A percentile compares a stretch with the other conserved stretches of the same genome.
phyloP scores from a whole-genome alignment of 2,888 invertebrate species.

The Nymphalis urticae region DNA sequence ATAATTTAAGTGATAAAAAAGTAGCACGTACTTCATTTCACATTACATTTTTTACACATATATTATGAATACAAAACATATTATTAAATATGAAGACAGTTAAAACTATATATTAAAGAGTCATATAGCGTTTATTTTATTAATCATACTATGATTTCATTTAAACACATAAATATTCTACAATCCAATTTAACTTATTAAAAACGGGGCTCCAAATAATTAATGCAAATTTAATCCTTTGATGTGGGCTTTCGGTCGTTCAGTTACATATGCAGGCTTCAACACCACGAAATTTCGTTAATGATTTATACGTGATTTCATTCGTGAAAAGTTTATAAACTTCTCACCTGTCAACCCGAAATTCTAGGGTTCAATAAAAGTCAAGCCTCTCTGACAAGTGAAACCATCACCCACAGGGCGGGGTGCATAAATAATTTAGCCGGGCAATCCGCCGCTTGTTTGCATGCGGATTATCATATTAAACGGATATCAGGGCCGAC shows the following conservation, averaged over 20 bases:
- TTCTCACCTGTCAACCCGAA: slow-evolving; percentile 55
- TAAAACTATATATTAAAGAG: no score
- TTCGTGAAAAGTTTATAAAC: slow-evolving; percentile 49
- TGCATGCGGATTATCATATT: slow-evolving; percentile 82
- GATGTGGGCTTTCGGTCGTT: slow-evolving; percentile 27
- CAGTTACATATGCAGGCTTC: slow-evolving; percentile 33
- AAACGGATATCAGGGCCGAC: slow-evolving; percentile 77
- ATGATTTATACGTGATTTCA: slow-evolving; percentile 55
- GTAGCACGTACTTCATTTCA: background rate
- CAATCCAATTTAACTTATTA: slow-evolving; percentile 24
- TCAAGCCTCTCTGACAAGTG: slow-evolving; percentile 61
- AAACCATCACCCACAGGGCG: slow-evolving; percentile 71
- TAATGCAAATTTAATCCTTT: slow-evolving; percentile 37
- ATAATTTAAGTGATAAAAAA: background rate
- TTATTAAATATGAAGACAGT: no score
- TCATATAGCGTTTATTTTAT: no score
- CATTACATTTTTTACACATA: no score
- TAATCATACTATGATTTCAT: no score
- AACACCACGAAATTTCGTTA: slow-evolving; percentile 40
- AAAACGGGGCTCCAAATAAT: slow-evolving; percentile 33
- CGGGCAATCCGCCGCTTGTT: slow-evolving; percentile 77
- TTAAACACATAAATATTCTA: background rate
- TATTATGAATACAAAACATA: no score
- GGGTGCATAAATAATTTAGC: slow-evolving; percentile 80
- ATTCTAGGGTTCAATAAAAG: slow-evolving; percentile 66